Evolutionary conservation across 2,797 vertebrate genomes (phyloP).

Genomic region (Gallinago solitaria): DNA sequence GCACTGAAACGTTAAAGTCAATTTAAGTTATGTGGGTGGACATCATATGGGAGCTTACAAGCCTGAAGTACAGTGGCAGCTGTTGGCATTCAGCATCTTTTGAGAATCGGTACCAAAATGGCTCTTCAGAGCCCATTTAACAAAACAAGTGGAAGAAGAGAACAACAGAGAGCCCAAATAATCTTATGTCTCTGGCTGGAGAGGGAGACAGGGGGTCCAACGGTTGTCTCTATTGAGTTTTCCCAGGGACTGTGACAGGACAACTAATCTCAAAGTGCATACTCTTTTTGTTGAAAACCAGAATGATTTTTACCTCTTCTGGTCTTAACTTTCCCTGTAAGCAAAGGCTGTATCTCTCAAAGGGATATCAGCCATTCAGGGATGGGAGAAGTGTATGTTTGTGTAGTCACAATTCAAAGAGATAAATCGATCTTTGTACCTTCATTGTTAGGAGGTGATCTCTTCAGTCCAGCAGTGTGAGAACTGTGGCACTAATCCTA

Average conservation of each 20-base stretch:
- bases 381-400: neutral
- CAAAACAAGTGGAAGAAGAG: neutral
- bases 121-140: neutral
- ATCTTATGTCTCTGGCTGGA: neutral
- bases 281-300: neutral
- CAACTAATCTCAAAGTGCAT: neutral
- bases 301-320: neutral
- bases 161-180: neutral
- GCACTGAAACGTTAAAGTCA: neutral
- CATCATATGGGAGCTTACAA: neutral
- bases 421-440: neutral
- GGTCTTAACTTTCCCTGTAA: neutral
- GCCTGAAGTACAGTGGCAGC: neutral
- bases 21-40: constrained; percentile 17
- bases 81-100: constrained; percentile 22
- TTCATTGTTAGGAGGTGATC: neutral
- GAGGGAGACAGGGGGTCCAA: neutral
- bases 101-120: neutral
- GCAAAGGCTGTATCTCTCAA: neutral
- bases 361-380: neutral
- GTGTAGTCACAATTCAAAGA: neutral
- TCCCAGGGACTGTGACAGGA: too few species aligned
- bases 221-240: neutral
- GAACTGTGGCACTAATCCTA: neutral
- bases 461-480: neutral